Conservation (phyloP, 64 coral and sea anemone species). For the Cladopsammia gracilis region DNA sequence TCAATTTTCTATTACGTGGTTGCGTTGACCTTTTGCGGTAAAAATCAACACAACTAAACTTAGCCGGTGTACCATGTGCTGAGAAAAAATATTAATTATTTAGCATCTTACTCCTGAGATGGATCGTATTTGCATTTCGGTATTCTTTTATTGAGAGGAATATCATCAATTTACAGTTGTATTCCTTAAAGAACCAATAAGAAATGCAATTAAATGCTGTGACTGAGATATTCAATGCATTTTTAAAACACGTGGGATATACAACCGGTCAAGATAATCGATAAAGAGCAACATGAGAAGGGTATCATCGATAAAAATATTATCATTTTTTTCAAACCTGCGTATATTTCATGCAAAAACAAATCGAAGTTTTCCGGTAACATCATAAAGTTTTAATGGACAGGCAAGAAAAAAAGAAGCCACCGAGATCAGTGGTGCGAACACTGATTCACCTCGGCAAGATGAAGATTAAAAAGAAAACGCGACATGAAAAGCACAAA, state of each 20-base stretch:
- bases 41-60: not conserved
- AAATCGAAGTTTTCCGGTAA: not conserved
- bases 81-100: slow-evolving; percentile 27
- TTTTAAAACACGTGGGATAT: slow-evolving; percentile 8
- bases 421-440: not conserved
- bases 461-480: slow-evolving; percentile 7
- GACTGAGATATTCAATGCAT: not conserved
- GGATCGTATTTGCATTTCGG: slow-evolving; percentile 15
- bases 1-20: not conserved
- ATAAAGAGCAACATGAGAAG: slow-evolving; percentile 23
- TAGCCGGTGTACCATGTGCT: not conserved
- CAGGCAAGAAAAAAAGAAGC: not conserved
- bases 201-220: not conserved
- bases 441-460: slow-evolving; percentile 18
- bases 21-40: slow-evolving; percentile 32
- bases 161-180: not conserved
- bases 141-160: not conserved
- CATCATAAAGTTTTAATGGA: slow-evolving; percentile 58
- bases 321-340: slow-evolving; percentile 8
- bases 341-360: slow-evolving; percentile 3
- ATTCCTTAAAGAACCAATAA: not conserved
- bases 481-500: not conserved
- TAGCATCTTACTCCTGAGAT: not conserved
- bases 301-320: slow-evolving; percentile 2
- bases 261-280: not conserved